Conservation (phyloP, 2,888 invertebrate species). For the Acanthococcus lagerstroemiae region DNA sequence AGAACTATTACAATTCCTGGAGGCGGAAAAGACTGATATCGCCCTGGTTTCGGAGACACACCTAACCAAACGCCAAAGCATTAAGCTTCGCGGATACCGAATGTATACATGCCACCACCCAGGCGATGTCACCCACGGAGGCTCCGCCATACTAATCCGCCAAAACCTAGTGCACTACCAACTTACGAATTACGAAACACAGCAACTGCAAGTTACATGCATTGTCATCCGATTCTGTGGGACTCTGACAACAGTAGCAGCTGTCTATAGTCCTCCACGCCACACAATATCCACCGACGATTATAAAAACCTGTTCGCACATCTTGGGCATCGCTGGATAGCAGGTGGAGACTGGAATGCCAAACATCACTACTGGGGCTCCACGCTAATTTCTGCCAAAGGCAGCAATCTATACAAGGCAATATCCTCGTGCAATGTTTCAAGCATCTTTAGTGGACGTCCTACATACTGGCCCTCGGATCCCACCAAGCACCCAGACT, state of each 20-base stretch:
- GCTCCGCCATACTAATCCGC: neutral
- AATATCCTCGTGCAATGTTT: too few species aligned
- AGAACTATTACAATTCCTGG: too few species aligned
- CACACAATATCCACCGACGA: neutral
- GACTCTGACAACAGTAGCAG: neutral
- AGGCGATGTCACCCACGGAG: too few species aligned
- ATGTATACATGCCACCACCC: too few species aligned
- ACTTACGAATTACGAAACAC: neutral
- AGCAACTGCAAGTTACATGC: neutral
- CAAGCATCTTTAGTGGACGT: conserved; percentile 33
- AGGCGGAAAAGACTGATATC: too few species aligned
- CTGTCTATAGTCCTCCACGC: conserved; percentile 13
- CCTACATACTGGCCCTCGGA: conserved; percentile 37
- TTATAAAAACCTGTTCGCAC: neutral
- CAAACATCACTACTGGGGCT: too few species aligned
- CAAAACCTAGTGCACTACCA: neutral
- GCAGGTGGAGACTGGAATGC: too few species aligned
- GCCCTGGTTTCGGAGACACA: too few species aligned
- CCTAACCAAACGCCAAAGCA: too few species aligned
- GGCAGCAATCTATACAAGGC: conserved; percentile 15
- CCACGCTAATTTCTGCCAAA: conserved; percentile 1
- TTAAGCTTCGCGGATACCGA: too few species aligned
- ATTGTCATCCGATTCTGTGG: too few species aligned
- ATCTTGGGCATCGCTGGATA: neutral
- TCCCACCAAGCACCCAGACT: conserved; percentile 35